phyloP scores from a whole-genome alignment of 2,797 vertebrate genomes.

The Scleropages formosus region DNA sequence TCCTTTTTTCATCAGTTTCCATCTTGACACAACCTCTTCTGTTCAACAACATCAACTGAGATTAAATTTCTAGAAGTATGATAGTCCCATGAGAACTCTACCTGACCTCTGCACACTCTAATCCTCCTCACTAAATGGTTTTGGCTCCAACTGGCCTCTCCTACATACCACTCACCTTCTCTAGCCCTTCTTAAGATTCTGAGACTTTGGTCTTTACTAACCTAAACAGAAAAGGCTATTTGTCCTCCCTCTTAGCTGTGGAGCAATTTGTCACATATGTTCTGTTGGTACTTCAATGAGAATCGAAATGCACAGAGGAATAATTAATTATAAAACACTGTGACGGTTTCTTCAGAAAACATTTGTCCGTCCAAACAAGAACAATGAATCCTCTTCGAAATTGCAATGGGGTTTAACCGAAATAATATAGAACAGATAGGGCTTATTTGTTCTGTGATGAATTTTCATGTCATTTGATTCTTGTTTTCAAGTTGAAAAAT shows the following conservation, averaged over 20 bases:
- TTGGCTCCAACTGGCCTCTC: conserved; percentile 11
- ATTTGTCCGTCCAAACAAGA: neutral
- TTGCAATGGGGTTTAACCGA: neutral
- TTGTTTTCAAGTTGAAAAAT: conserved; percentile 14
- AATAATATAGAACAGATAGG: conserved; percentile 26
- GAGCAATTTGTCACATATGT: conserved; percentile 1
- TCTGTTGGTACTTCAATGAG: neutral
- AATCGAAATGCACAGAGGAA: conserved; percentile 3
- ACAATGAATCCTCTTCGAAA: conserved; percentile 4
- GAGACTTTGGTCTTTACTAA: conserved; percentile 2
- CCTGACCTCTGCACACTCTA: conserved; percentile 36
- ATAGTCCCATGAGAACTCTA: conserved; percentile 22
- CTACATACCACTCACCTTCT: conserved; percentile 2
- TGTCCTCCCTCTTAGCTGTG: neutral
- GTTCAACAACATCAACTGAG: conserved; percentile 29
- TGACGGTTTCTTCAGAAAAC: conserved; percentile 5
- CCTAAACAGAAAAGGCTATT: neutral
- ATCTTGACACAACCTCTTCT: conserved; percentile 14
- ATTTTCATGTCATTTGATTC: conserved; percentile 11
- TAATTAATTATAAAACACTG: conserved; percentile 21
- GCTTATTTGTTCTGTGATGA: conserved; percentile 24
- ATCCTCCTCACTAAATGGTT: conserved; percentile 29
- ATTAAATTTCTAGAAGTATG: conserved; percentile 37
- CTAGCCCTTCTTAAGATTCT: neutral
- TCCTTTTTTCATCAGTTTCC: conserved; percentile 16